These are phyloP conservation scores for Vespertilio murinus DNA, from an alignment of 2,797 vertebrate genomes.

Conservation along the genomic window DNA sequence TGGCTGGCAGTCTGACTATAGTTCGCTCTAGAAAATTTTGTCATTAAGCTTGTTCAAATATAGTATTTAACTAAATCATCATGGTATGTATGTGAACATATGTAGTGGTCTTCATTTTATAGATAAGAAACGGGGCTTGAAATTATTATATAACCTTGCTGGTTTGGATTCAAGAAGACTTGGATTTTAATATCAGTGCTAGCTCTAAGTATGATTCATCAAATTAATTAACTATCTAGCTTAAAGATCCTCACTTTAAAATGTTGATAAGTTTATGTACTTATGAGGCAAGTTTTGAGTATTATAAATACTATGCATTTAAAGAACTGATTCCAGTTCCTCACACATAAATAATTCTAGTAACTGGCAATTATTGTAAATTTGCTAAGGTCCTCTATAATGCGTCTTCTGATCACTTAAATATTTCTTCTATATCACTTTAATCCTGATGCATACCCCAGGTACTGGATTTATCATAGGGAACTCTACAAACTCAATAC, in stretches of 20 bases:
- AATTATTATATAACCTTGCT: not conserved
- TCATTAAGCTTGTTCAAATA: not conserved
- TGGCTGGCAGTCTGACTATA: not conserved
- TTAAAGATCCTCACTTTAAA: not conserved
- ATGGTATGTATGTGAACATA: not conserved
- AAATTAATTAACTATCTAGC: not conserved
- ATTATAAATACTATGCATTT: not conserved
- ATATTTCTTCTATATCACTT: not conserved
- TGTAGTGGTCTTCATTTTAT: not conserved
- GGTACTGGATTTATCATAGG: not conserved
- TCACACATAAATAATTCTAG: not conserved
- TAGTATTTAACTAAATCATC: not conserved
- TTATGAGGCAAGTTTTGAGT: not conserved
- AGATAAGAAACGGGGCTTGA: not conserved
- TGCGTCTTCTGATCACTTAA: not conserved
- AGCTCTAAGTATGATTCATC: not conserved
- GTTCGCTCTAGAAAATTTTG: not conserved
- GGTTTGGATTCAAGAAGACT: not conserved
- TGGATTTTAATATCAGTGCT: not conserved
- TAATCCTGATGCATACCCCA: not conserved
- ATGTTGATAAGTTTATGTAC: not conserved
- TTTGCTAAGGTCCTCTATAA: not conserved
- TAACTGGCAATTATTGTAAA: not conserved
- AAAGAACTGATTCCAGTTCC: not conserved
- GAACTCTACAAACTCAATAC: not conserved